Percentiles rank a stretch among this genome's conserved stretches.
phyloP scores from a whole-genome alignment of 2,113 vertebrate genomes.

The Vireo altiloquus region DNA sequence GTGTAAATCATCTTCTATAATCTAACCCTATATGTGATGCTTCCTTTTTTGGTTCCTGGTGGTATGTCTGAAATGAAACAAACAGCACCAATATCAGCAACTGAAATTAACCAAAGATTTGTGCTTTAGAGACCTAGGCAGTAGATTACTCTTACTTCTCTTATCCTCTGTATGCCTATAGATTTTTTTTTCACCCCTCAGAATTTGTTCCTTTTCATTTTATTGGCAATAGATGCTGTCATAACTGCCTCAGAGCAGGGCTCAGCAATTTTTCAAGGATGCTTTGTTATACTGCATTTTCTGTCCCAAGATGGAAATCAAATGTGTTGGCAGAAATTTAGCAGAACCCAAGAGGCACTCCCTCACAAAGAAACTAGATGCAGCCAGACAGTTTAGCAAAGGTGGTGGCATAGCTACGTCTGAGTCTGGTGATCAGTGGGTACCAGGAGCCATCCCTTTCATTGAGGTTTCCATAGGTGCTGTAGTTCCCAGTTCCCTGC shows the following conservation, averaged over 20 bases:
- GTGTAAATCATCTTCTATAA: background rate
- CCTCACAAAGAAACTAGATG: background rate
- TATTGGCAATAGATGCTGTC: constrained; percentile 22
- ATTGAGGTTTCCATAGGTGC: background rate
- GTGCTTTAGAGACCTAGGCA: background rate
- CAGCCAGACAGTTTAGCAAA: background rate
- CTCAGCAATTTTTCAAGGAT: constrained; percentile 11
- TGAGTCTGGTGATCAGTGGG: background rate
- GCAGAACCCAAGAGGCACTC: background rate
- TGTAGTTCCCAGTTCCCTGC: background rate
- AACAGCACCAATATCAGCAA: background rate
- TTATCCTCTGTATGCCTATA: background rate
- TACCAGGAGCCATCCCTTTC: background rate
- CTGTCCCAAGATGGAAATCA: constrained; percentile 18
- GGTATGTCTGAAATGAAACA: background rate
- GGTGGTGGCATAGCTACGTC: background rate
- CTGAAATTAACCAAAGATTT: constrained; percentile 4
- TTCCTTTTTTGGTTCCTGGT: background rate
- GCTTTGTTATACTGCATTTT: constrained; percentile 4
- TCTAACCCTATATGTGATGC: background rate
- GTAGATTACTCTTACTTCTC: background rate
- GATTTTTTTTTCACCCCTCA: background rate
- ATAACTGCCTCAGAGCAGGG: background rate
- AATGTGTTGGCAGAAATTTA: background rate
- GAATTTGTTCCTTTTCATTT: constrained; percentile 8